Base-by-base conservation (phyloP, 2,113 vertebrate genomes). In the Zosterops japonicus region DNA sequence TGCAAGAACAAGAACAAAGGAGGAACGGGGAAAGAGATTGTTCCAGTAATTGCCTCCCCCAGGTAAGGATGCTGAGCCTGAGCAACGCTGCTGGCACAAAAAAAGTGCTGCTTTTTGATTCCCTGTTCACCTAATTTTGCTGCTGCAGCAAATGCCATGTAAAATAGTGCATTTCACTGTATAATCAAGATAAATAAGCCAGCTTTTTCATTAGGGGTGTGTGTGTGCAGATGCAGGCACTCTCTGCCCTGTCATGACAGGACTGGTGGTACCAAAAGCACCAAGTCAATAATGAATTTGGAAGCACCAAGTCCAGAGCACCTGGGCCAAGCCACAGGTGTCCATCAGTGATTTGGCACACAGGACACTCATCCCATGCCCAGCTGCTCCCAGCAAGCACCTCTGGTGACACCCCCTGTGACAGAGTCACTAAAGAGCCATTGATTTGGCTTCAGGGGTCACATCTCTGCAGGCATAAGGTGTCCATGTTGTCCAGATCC, bases 1-100 rank as follows among this genome's bases (percentile, higher is more conserved):
- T 96, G 92, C 88, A 95, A 92, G 92, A 96, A 92, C 75, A 94
- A 49, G 94, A 96, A 95, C 96, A 96, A 96, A 95, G 89, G 75
- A 96, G 52, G 53, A 92, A 83, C 1, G 0, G 83, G 59, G 89
- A 95, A 88, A 36, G 69, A 95, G 88, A 96, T 96, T 96, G 96
- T 96, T 96, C 87, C 85, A 39, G 90, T 96, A 96, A 96, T 96
- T 96, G 96, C 96, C 95, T 95, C 96, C 95, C 94, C 95, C 95
- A 96, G 95, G 95, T 94, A 74, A 93, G 94, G 87, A 77, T 84
- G 92, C 87, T 60, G 77, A 41, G 86, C 91, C 65, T 89, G 82
- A 94, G 69, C 84, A 83, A 60, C 0, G 2, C 55, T 93, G 92
- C 78, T 87, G 57, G 93, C 87, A 93, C 4, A 5, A 83, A 49